Evolutionary conservation across 2,888 invertebrate genomes (phyloP), one percentile per base, ranked within the genome.

Genomic region (Pachliopta kotzebuea): DNA sequence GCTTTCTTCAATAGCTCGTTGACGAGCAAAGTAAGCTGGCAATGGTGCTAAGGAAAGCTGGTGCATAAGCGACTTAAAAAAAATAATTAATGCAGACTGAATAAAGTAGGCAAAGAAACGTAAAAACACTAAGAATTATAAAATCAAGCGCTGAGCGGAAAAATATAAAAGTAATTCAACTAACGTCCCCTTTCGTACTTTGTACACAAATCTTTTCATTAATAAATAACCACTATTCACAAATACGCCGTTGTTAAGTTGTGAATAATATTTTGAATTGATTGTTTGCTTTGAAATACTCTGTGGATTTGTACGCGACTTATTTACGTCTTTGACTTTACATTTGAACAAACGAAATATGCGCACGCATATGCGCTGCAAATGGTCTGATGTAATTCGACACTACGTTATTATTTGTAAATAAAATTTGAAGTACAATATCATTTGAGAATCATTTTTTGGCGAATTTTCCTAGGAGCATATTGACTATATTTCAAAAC

Each of bases 201-300:
- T n/a, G 18, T 45, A 45, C 45, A 45, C 6, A 26, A 4, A 45
- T 50, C 50, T 50, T 50, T 50, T n/a, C 21, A 52, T 21, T 21
- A 52, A 52, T 21, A 4, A 52, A 23, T 50, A 11, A 52, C n/a
- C 23, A 2, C 11, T 52, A 52, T 52, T 52, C 50, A 52, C 23
- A n/a, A 45, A n/a, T 7, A 52, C 50, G 23, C 23, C 21, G 37
- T n/a, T 42, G 53, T 37, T 23, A 17, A 42, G 60, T 31, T 21
- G 8, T 29, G 20, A 42, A 61, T 21, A 61, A 55, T 45, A 23
- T 24, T 26, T 26, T 23, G 45, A 21, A 55, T 61, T 18, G 49
- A 61, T 54, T 61, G 60, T 60, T 60, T 31, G 9, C 17, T 6
- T 50, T 37, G 14, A 37, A 37, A 9, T 4, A 37, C 1, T 14